Evolutionary conservation across 2,888 invertebrate species (phyloP), one percentile per base, ranked within the genome.

Genomic region (Noctua janthina): DNA sequence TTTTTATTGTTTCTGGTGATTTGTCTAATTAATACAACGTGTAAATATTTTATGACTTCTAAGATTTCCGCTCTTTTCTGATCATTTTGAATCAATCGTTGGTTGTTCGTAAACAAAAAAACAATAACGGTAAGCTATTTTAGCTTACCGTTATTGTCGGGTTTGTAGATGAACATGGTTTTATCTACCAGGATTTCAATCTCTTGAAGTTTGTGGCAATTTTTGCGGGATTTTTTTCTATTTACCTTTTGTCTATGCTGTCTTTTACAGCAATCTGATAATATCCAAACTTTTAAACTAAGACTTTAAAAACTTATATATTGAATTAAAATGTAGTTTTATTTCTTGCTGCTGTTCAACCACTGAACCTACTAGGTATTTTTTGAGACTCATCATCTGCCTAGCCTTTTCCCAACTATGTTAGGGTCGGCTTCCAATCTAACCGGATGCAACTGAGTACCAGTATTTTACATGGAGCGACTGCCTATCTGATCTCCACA

Each of bases 1-100:
- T 77, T 86, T 79, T 80, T 75, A 74, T 78, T 76, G 77, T 39
- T 66, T 54, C 75, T 15, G 15, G 20, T 67, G 7, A n/a, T 56
- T 77, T 68, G 2, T 15, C 64, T 78, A 49, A 68, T 64, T 62
- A 62, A 29, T 64, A 64, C n/a, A 71, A 29, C 43, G 8, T 39
- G 46, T 39, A 39, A 69, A 64, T 64, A 70, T 69, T 82, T 81
- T 39, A 81, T 74, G 2, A 15, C 13, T 13, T 72, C 2, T 35
- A 17, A 23, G 23, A 67, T 2, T 0, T 74, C 62, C 6, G 20
- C 3, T n/a, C 1, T 62, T 81, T 29, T 35, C 4, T n/a, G 29
- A 29, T 56, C 1, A 39, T 39, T 13, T 67, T 74, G 13, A 74
- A 51, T 51, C 29, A 46, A 15, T 15, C 29, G 15, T 7, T 43